Conservation (phyloP, 2,888 invertebrate species). For the Sisyra nigra region DNA sequence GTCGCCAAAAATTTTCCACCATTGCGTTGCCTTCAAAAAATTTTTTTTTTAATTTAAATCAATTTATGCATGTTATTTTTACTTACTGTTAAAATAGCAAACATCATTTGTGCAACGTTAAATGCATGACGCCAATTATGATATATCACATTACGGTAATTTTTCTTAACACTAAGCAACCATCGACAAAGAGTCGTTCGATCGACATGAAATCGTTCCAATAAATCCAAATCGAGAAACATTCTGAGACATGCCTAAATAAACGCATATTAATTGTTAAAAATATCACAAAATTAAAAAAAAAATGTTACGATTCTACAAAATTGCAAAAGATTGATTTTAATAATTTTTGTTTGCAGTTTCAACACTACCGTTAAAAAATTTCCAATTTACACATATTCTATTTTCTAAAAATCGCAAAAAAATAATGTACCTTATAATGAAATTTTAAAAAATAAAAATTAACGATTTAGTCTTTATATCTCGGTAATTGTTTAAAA, state of each 20-base stretch:
- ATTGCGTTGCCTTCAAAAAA: slow-evolving; percentile 61
- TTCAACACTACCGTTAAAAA: slow-evolving; percentile 4
- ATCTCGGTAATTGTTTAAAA: too few relatives aligned
- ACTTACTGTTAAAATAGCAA: slow-evolving; percentile 77
- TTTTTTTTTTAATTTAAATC: too few relatives aligned
- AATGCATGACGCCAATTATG: slow-evolving; percentile 96
- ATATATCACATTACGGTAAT: slow-evolving; percentile 86
- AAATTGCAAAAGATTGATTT: neutral
- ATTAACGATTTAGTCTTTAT: too few relatives aligned
- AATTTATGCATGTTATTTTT: too few relatives aligned
- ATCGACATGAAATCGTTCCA: slow-evolving; percentile 84
- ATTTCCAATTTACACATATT: neutral
- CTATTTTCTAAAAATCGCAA: too few relatives aligned
- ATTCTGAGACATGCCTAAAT: slow-evolving; percentile 78
- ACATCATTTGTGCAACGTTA: slow-evolving; percentile 97
- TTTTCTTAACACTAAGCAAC: slow-evolving; percentile 85
- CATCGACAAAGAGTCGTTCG: slow-evolving; percentile 82
- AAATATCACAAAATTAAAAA: slow-evolving; percentile 9
- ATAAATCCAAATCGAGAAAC: slow-evolving; percentile 86
- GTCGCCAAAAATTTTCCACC: slow-evolving; percentile 87
- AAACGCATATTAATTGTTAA: too few relatives aligned
- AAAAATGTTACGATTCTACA: neutral
- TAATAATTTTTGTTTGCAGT: slow-evolving; percentile 3
- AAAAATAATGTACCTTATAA: too few relatives aligned
- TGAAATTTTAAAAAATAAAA: too few relatives aligned